Evolutionary conservation across 2,113 vertebrate genomes (phyloP).

Genomic region (Psittacara wagleri): DNA sequence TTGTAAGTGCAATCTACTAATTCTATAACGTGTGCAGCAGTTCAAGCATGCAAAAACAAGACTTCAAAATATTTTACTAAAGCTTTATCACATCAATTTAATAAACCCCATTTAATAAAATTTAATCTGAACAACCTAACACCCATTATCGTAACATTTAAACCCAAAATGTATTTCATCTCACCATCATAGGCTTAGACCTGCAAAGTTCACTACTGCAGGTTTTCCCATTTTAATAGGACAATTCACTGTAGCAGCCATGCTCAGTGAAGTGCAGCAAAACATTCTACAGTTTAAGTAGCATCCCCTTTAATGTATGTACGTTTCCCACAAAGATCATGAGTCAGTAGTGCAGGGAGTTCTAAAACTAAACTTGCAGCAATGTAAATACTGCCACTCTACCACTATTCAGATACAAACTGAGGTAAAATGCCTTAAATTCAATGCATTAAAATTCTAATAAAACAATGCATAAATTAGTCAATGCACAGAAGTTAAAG

Average conservation of each 20-base stretch:
- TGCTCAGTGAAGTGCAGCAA: neutral
- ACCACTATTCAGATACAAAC: neutral
- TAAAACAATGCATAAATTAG: neutral
- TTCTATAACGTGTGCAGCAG: conserved; percentile 33
- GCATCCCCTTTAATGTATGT: neutral
- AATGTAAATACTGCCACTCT: neutral
- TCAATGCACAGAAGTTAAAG: neutral
- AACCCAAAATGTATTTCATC: neutral
- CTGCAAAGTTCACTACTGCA: neutral
- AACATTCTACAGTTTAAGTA: neutral
- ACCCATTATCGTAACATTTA: neutral
- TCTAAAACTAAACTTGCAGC: neutral
- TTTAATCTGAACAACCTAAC: neutral
- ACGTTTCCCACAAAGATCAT: neutral
- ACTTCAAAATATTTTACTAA: conserved; percentile 1
- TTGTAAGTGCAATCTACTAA: conserved; percentile 65
- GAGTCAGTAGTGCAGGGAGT: neutral
- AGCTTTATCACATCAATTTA: neutral
- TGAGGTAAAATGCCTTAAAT: neutral
- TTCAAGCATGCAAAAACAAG: conserved; percentile 54
- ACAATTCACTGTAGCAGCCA: neutral
- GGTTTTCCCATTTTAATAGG: neutral
- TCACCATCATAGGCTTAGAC: neutral
- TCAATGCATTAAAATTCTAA: neutral
- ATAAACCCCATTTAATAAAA: neutral